Percentiles rank a stretch among this genome's conserved stretches.
Conservation (phyloP, 1,140 invertebrate genomes). For the Nasonia giraulti region DNA sequence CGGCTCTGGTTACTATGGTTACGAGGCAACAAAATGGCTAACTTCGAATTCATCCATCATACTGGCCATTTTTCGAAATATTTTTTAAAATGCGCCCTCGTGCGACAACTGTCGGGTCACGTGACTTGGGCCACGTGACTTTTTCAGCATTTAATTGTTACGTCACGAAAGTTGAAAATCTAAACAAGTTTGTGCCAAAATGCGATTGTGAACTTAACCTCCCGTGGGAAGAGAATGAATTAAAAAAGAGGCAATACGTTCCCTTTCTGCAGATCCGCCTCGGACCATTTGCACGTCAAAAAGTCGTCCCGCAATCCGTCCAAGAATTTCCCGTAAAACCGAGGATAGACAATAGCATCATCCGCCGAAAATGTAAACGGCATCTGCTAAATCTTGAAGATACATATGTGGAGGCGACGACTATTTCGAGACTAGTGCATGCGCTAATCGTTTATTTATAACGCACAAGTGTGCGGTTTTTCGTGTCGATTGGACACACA, state of each 20-base stretch:
- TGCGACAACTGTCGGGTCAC: not conserved
- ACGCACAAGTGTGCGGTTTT: conserved; percentile 61
- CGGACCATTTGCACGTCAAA: not conserved
- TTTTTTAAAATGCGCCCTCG: conserved; percentile 5
- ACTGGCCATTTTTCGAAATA: not conserved
- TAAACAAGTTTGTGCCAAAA: conserved; percentile 10
- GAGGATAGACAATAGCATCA: not conserved
- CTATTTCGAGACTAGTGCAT: conserved; percentile 68
- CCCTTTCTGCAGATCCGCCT: not conserved
- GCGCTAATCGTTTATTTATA: conserved; percentile 73
- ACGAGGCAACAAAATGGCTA: conserved; percentile 32
- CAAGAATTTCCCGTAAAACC: not conserved
- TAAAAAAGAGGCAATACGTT: not conserved
- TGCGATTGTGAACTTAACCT: not conserved
- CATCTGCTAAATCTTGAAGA: conserved; percentile 17
- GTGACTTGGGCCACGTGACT: conserved; percentile 16
- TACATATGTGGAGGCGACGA: conserved; percentile 35
- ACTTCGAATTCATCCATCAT: not conserved
- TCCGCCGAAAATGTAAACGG: conserved; percentile 21
- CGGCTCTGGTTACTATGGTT: conserved; percentile 49
- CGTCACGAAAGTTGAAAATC: not conserved
- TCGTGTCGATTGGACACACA: conserved; percentile 45
- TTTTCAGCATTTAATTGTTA: conserved; percentile 27
- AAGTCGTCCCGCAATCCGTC: not conserved
- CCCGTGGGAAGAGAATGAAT: not conserved